phyloP scores from a whole-genome alignment of 2,797 vertebrate genomes.

The Meriones psammophilus region DNA sequence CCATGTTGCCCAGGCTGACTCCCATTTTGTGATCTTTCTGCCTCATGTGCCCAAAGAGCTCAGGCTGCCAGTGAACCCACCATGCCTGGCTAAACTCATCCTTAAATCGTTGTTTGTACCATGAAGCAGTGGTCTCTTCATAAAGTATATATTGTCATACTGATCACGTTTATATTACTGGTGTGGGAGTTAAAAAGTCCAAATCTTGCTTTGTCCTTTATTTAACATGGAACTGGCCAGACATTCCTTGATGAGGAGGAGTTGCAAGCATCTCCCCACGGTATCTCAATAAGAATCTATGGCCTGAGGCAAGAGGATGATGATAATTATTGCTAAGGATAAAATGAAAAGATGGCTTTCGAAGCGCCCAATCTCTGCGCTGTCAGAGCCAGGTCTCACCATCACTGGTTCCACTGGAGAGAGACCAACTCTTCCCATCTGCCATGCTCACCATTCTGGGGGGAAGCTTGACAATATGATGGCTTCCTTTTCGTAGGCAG shows the following conservation, averaged over 20 bases:
- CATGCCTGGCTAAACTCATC: background rate
- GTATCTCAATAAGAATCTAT: conserved; percentile 22
- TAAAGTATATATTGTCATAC: background rate
- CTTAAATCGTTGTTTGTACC: background rate
- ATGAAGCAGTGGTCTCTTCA: background rate
- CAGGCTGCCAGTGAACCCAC: background rate
- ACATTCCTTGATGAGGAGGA: conserved; percentile 26
- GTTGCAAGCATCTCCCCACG: background rate
- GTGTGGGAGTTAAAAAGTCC: conserved; percentile 7
- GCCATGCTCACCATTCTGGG: background rate
- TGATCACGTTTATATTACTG: conserved; percentile 28
- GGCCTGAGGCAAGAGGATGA: background rate
- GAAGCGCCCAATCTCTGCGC: background rate
- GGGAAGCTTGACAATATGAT: conserved; percentile 21
- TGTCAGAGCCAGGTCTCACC: conserved; percentile 38
- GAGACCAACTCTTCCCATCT: conserved; percentile 4
- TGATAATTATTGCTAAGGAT: background rate
- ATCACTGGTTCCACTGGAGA: background rate
- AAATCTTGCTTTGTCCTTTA: background rate
- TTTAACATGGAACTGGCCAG: conserved; percentile 39
- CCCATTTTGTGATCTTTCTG: background rate
- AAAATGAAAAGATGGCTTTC: conserved; percentile 14
- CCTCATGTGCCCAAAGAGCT: background rate
- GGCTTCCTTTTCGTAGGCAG: background rate
- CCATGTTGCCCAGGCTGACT: background rate